Percentiles rank a stretch among this genome's conserved stretches.
These are phyloP conservation scores for Sander vitreus DNA, from an alignment of 2,113 vertebrate genomes.

Conservation along the genomic window DNA sequence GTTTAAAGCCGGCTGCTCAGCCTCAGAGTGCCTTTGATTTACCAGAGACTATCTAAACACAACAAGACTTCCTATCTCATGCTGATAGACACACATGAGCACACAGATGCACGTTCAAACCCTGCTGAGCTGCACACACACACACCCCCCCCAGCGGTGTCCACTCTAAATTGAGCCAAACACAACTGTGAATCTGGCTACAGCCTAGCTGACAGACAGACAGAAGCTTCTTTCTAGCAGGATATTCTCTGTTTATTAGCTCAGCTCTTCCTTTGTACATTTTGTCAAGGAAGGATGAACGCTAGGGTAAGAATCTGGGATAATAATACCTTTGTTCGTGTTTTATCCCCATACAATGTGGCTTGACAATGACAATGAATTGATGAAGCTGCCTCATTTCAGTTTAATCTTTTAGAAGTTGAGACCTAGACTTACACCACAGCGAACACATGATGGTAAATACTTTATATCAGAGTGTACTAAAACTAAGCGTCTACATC, in stretches of 20 bases:
- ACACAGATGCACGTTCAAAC: background rate
- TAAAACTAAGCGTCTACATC: background rate
- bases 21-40: slow-evolving; percentile 27
- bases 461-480: background rate
- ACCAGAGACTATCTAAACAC: slow-evolving; percentile 26
- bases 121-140: too few relatives aligned
- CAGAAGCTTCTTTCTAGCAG: slow-evolving; percentile 24
- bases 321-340: background rate
- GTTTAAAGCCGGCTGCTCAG: slow-evolving; percentile 6
- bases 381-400: background rate
- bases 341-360: background rate
- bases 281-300: slow-evolving; percentile 7
- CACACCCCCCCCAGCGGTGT: background rate
- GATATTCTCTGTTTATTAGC: slow-evolving; percentile 51
- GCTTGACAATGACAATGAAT: background rate
- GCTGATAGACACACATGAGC: background rate
- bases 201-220: slow-evolving; percentile 19
- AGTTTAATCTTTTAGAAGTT: background rate
- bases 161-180: slow-evolving; percentile 26
- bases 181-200: slow-evolving; percentile 18
- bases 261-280: slow-evolving; percentile 30
- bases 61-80: slow-evolving; percentile 11
- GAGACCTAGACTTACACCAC: background rate
- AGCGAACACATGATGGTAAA: background rate
- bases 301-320: slow-evolving; percentile 8